phyloP scores from a whole-genome alignment of 2,113 vertebrate genomes.

The Aldabrachelys gigantea region DNA sequence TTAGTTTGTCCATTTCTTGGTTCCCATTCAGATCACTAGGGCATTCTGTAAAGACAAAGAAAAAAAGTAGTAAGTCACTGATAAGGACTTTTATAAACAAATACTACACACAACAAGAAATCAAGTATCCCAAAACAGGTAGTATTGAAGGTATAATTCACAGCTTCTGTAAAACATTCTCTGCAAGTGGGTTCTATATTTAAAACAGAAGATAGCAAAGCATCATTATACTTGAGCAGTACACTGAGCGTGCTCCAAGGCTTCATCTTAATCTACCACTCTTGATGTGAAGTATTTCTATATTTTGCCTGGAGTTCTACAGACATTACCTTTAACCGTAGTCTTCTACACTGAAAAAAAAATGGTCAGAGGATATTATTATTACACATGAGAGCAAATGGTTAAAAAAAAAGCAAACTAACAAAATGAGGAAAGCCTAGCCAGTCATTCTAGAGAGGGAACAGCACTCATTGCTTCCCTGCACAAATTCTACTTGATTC shows the following conservation, averaged over 20 bases:
- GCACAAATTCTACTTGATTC: not conserved
- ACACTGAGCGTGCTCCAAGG: not conserved
- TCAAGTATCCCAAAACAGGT: not conserved
- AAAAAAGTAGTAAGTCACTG: not conserved
- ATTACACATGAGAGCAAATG: not conserved
- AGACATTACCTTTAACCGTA: not conserved
- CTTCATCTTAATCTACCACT: not conserved
- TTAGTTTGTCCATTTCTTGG: conserved; percentile 90
- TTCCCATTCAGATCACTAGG: conserved; percentile 86
- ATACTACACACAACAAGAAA: not conserved
- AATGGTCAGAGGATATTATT: not conserved
- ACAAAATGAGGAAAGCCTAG: not conserved
- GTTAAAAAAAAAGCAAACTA: not conserved
- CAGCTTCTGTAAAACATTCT: not conserved
- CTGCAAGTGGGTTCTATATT: not conserved
- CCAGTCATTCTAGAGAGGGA: not conserved
- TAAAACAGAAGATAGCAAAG: not conserved
- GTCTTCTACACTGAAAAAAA: not conserved
- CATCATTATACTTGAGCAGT: not conserved
- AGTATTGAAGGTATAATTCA: not conserved
- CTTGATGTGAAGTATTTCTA: not conserved
- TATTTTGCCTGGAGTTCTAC: not conserved
- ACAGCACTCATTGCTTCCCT: not conserved
- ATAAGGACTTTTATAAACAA: not conserved
- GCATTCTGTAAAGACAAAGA: conserved; percentile 69